Evolutionary conservation across 2,113 vertebrate genomes (phyloP), one percentile per base, ranked within the genome.

Genomic region (Ailuropoda melanoleuca): DNA sequence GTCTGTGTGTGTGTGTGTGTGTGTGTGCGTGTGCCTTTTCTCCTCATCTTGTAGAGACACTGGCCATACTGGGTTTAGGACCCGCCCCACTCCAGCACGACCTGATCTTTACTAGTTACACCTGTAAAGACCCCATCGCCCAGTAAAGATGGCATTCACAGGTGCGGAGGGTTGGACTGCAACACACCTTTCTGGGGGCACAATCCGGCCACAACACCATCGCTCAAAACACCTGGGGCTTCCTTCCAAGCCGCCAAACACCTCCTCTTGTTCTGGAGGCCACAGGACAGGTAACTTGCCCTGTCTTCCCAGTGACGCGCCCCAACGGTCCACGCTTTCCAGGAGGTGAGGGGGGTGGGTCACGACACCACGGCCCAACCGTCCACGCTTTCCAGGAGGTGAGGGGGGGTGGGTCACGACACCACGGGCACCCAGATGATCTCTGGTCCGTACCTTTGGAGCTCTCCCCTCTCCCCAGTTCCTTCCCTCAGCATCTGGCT

Each of bases 331-430:
- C 29, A 31, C 4, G 5, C 39, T 34, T 48, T 39, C 53, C 13
- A 9, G 18, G 70, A 68, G 43, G 81, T 24, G 19, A 70, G 55
- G 39, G 26, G 37, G 58, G 26, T 2, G 12, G 43, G 19, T 78
- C 31, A 11, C 0, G 13, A 29, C 18, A 1, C 6, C 11, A 39
- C 6, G 8, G 2, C 23, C 58, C 4, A 3, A 39, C 34, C 14
- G 6, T 6, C 93, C 29, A 31, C 4, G 5, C 39, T 34, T 48
- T 39, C 53, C 13, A 9, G 18, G 70, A 68, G 43, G 81, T 24
- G 19, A 70, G 29, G 55, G 39, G 26, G 37, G 58, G 26, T 2
- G 12, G 43, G 19, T 78, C 31, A 11, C 0, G 13, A 29, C 18
- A 1, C 6, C 11, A 39, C 6, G 4, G 62, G 46, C 15, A 26